These are phyloP conservation scores for Gonatopus flavifemur DNA, from an alignment of 1,140 invertebrate species.

Conservation along the genomic window DNA sequence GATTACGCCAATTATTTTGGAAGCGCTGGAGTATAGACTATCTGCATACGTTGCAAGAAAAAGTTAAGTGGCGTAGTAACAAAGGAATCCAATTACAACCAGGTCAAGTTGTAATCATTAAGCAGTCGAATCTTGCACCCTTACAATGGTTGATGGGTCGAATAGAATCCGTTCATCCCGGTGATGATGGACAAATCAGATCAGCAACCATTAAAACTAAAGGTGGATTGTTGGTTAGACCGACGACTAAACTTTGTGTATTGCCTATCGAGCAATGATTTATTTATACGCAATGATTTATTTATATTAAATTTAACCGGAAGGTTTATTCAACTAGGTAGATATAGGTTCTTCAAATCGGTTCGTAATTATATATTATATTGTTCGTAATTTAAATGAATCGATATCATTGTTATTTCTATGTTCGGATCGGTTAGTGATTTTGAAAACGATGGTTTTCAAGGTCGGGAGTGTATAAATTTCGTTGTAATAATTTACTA, in stretches of 20 bases:
- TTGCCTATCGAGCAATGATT: no score
- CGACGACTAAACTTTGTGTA: slow-evolving; percentile 4
- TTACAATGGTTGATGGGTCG: slow-evolving; percentile 11
- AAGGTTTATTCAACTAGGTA: no score
- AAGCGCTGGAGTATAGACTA: slow-evolving; percentile 41
- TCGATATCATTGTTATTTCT: no score
- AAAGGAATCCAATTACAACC: not conserved
- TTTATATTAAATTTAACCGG: no score
- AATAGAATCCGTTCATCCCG: slow-evolving; percentile 10
- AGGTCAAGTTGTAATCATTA: slow-evolving; percentile 8
- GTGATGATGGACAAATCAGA: not conserved
- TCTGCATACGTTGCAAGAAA: slow-evolving; percentile 28
- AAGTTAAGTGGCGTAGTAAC: slow-evolving; percentile 9
- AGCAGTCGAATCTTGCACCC: slow-evolving; percentile 6
- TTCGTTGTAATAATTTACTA: no score
- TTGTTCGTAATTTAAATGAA: no score
- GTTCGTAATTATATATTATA: no score
- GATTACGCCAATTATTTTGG: slow-evolving; percentile 40
- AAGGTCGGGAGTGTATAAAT: no score
- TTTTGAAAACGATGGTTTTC: no score
- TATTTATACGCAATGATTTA: no score
- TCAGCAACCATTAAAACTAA: slow-evolving; percentile 4
- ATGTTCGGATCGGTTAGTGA: no score
- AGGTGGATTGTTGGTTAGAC: not conserved
- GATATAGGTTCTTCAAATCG: no score